These are phyloP conservation scores for Ptiloglossa arizonensis DNA, from an alignment of 1,140 invertebrate genomes.

Conservation along the genomic window DNA sequence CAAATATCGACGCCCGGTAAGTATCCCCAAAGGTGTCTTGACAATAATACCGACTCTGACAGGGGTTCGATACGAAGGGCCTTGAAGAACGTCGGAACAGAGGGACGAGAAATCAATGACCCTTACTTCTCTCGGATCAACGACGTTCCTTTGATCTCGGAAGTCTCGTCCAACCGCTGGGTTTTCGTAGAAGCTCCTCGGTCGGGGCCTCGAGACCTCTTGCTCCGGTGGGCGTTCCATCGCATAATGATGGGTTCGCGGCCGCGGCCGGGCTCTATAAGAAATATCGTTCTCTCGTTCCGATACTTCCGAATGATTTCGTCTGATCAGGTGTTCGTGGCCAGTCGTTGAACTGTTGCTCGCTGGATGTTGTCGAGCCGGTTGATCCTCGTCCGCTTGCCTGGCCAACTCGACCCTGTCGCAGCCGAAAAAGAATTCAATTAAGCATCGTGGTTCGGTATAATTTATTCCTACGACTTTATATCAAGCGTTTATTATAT, in stretches of 20 bases:
- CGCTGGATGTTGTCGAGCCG: conserved; percentile 52
- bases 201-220: conserved; percentile 74
- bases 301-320: conserved; percentile 72
- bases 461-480: background rate
- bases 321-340: conserved; percentile 72
- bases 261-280: conserved; percentile 72
- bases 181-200: conserved; percentile 79
- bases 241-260: conserved; percentile 75
- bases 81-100: background rate
- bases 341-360: conserved; percentile 57
- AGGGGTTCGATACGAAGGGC: background rate
- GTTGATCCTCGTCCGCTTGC: conserved; percentile 67
- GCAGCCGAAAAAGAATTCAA: background rate
- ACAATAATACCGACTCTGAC: too few species aligned
- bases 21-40: too few species aligned
- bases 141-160: conserved; percentile 71
- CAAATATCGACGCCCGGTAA: too few species aligned
- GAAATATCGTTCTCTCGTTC: conserved; percentile 72
- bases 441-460: background rate
- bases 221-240: conserved; percentile 71
- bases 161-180: conserved; percentile 73
- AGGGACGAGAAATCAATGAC: conserved; percentile 9
- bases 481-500: background rate
- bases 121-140: conserved; percentile 73
- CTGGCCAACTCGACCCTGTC: conserved; percentile 66